A percentile compares a stretch with the other conserved stretches of the same genome.
Evolutionary conservation across 1,140 invertebrate genomes (phyloP).

Genomic region (Chelonus insularis): DNA sequence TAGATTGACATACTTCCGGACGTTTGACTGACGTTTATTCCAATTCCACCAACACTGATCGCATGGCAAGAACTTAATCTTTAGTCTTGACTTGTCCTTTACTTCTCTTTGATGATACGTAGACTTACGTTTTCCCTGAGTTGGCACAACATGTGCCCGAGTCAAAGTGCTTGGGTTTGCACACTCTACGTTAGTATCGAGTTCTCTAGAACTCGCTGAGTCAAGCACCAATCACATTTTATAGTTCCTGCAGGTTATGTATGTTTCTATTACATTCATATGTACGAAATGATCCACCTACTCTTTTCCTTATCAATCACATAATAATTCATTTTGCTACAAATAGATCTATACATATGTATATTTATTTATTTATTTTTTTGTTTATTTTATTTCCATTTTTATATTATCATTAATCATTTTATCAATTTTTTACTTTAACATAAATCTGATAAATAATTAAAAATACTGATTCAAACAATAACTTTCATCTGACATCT

Average conservation of each 20-base stretch:
- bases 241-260: conserved; percentile 46
- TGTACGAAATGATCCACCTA: background rate
- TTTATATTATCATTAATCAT: no score
- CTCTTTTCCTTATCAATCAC: background rate
- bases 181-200: conserved; percentile 50
- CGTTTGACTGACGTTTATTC: background rate
- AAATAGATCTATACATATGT: conserved; percentile 1
- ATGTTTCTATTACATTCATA: conserved; percentile 45
- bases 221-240: conserved; percentile 54
- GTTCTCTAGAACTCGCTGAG: conserved; percentile 48
- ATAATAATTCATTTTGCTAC: background rate
- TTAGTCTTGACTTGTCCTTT: conserved; percentile 4
- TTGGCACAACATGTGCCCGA: conserved; percentile 58
- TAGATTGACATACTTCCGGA: conserved; percentile 12
- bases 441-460: no score
- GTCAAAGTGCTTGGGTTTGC: conserved; percentile 57
- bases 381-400: background rate
- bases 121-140: conserved; percentile 55
- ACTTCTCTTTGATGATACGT: conserved; percentile 43
- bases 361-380: background rate
- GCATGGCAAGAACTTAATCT: conserved; percentile 48
- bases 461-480: no score
- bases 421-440: no score
- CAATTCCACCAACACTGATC: background rate
- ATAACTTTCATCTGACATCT: no score